phyloP scores from a whole-genome alignment of 2,888 invertebrate species.

The Eupithecia pulchellata region DNA sequence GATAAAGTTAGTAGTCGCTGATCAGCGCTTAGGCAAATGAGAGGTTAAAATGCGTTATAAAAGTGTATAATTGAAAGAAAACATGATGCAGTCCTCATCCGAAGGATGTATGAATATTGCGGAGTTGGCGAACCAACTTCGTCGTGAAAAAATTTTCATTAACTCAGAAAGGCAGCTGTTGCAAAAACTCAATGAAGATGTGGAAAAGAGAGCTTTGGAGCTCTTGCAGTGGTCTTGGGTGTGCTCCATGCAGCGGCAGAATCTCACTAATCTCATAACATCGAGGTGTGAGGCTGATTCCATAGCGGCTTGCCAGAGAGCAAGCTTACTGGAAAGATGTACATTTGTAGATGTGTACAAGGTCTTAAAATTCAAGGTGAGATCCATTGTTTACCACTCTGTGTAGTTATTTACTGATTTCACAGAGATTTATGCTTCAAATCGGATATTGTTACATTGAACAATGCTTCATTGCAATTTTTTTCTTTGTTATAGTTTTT shows the following conservation, averaged over 20 bases:
- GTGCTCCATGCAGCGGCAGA: conserved; percentile 93
- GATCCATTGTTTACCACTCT: conserved; percentile 39
- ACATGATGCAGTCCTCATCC: conserved; percentile 80
- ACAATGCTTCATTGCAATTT: neutral
- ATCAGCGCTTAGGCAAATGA: too few species aligned
- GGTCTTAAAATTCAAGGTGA: conserved; percentile 92
- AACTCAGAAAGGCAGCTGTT: conserved; percentile 93
- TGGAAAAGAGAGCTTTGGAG: conserved; percentile 84
- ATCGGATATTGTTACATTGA: neutral
- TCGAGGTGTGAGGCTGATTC: conserved; percentile 91
- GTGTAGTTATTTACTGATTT: neutral
- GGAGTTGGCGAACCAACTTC: conserved; percentile 86
- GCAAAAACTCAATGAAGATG: conserved; percentile 90
- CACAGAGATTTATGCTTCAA: neutral
- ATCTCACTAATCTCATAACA: conserved; percentile 90
- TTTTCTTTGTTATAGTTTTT: neutral
- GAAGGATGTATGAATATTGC: conserved; percentile 82
- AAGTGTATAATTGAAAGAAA: conserved; percentile 54
- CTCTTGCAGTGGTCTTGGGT: conserved; percentile 93
- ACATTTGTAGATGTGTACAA: conserved; percentile 93
- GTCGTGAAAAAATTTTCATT: conserved; percentile 94
- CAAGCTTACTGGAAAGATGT: conserved; percentile 74
- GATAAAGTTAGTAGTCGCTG: too few species aligned
- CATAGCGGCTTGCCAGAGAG: conserved; percentile 89
- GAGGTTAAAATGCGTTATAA: conserved; percentile 57